Evolutionary conservation across 1,140 invertebrate genomes (phyloP).

Genomic region (Hylaeus anthracinus): DNA sequence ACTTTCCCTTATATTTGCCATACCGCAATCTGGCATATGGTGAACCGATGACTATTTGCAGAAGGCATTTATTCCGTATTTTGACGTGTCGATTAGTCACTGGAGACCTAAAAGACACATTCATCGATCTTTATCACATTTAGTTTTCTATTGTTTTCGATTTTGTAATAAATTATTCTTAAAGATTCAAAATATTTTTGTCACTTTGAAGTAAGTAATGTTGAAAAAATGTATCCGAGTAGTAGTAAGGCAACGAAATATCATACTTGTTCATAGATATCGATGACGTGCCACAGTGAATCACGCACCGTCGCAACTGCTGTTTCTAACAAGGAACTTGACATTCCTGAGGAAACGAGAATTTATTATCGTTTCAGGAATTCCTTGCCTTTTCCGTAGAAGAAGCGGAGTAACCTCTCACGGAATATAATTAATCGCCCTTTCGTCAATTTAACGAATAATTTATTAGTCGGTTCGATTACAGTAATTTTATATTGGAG

Average conservation of each 20-base stretch:
- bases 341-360: slow-evolving; percentile 56
- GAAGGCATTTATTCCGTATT: neutral
- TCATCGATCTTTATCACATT: too few relatives aligned
- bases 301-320: slow-evolving; percentile 46
- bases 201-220: too few relatives aligned
- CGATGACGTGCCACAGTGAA: slow-evolving; percentile 63
- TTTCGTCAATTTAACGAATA: slow-evolving; percentile 13
- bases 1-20: slow-evolving; percentile 57
- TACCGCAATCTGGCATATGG: slow-evolving; percentile 10
- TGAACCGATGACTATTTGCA: slow-evolving; percentile 30
- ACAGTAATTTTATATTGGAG: neutral
- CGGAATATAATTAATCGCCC: slow-evolving; percentile 23
- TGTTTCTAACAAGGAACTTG: slow-evolving; percentile 39
- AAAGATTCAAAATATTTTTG: too few relatives aligned
- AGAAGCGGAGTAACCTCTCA: slow-evolving; percentile 41
- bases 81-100: slow-evolving; percentile 39
- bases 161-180: too few relatives aligned
- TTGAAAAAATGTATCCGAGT: too few relatives aligned
- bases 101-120: too few relatives aligned
- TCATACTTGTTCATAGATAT: slow-evolving; percentile 52
- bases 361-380: slow-evolving; percentile 53
- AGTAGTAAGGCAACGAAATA: neutral
- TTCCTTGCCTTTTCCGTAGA: slow-evolving; percentile 54
- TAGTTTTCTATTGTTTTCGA: too few relatives aligned
- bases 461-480: slow-evolving; percentile 25